Percentiles rank a stretch among this genome's conserved stretches.
These are phyloP conservation scores for Ctenopoma multispine DNA, from an alignment of 2,797 vertebrate genomes.

Conservation along the genomic window DNA sequence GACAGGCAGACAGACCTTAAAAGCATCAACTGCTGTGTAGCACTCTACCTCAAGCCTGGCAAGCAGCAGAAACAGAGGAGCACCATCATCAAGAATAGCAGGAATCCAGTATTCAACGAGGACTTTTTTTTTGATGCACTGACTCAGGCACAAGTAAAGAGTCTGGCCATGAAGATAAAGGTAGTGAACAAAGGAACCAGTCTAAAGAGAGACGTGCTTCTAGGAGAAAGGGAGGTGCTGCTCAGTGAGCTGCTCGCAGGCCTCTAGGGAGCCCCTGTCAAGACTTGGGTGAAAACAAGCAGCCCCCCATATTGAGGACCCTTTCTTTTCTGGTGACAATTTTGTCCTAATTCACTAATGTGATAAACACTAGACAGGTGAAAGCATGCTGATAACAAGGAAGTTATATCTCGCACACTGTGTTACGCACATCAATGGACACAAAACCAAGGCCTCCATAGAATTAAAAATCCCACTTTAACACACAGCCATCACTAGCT, in stretches of 20 bases:
- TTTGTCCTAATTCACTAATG: slow-evolving; percentile 33
- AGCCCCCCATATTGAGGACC: slow-evolving; percentile 27
- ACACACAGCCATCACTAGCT: slow-evolving; percentile 3
- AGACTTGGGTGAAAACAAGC: slow-evolving; percentile 42
- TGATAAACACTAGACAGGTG: slow-evolving; percentile 36
- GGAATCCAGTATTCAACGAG: slow-evolving; percentile 95
- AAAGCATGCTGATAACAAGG: slow-evolving; percentile 34
- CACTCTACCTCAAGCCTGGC: slow-evolving; percentile 93
- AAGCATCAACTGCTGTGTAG: slow-evolving; percentile 95
- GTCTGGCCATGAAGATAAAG: slow-evolving; percentile 94
- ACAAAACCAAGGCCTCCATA: slow-evolving; percentile 1
- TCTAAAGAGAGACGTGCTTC: slow-evolving; percentile 92
- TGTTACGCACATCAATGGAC: slow-evolving; percentile 10
- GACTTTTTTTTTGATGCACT: slow-evolving; percentile 97
- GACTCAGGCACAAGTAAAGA: slow-evolving; percentile 87
- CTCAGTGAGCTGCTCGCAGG: slow-evolving; percentile 89
- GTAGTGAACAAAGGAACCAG: slow-evolving; percentile 97
- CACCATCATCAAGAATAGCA: slow-evolving; percentile 96
- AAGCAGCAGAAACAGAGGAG: slow-evolving; percentile 97
- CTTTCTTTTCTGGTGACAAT: slow-evolving; percentile 27
- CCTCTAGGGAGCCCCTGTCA: slow-evolving; percentile 73
- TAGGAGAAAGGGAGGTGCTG: slow-evolving; percentile 93
- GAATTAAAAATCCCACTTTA: slow-evolving; percentile 12
- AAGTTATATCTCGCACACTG: slow-evolving; percentile 25
- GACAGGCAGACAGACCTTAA: slow-evolving; percentile 88